These are phyloP conservation scores for Harpagoxenus sublaevis DNA, from an alignment of 2,888 invertebrate genomes.

Conservation along the genomic window DNA sequence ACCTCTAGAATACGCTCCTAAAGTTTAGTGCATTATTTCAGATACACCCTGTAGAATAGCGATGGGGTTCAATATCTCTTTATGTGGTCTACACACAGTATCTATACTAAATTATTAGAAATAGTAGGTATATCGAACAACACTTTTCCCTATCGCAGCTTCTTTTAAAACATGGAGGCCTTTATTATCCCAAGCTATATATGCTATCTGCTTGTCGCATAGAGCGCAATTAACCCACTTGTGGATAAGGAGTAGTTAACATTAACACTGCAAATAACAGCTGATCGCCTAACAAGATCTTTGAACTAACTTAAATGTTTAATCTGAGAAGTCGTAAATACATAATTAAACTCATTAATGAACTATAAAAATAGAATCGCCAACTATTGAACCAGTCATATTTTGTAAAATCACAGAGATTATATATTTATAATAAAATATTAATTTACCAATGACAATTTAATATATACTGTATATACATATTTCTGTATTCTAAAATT, in stretches of 20 bases:
- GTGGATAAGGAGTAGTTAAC: slow-evolving; percentile 60
- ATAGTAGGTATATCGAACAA: neutral
- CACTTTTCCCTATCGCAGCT: neutral
- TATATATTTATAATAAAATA: neutral
- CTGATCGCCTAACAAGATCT: slow-evolving; percentile 12
- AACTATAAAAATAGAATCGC: slow-evolving; percentile 20
- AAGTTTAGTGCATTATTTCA: no score
- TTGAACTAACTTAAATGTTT: slow-evolving; percentile 11
- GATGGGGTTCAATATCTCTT: neutral
- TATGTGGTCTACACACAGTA: neutral
- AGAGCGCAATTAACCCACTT: slow-evolving; percentile 54
- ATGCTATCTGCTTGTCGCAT: slow-evolving; percentile 33
- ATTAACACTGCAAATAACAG: slow-evolving; percentile 39
- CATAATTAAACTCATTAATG: neutral
- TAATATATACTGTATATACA: neutral
- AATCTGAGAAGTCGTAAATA: neutral
- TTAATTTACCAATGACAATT: neutral
- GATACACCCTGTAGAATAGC: no score
- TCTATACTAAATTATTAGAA: slow-evolving; percentile 12
- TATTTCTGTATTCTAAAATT: neutral
- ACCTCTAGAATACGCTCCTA: no score
- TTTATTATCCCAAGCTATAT: slow-evolving; percentile 14
- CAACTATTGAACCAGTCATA: neutral
- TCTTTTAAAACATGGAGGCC: neutral
- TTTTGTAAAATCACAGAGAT: slow-evolving; percentile 8